Base-by-base conservation (phyloP, 2,888 invertebrate species). In the Gandaritis pyraliata region DNA sequence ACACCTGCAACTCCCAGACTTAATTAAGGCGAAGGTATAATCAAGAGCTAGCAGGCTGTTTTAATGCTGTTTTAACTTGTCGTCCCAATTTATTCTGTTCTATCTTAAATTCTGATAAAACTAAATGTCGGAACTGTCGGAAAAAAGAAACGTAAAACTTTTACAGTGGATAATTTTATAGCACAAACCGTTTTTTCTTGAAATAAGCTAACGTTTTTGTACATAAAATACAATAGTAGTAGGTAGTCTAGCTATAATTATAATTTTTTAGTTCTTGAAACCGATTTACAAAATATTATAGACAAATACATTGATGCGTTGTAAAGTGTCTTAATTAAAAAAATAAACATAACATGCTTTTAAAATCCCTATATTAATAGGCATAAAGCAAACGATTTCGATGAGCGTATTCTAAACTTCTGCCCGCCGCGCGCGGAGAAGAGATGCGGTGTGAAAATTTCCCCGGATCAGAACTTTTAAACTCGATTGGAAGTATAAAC, bases 11-110 rank as follows among this genome's bases (percentile, higher is more conserved):
- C 76, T 76, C 73, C 72, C 72, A 64, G 80, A 78, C 79, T 80
- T 83, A 82, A 82, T 83, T 81, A 80, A 78, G 72, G 71, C 73
- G 76, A 77, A 77, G 75, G 76, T 73, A 77, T 81, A 81, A 83
- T 83, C 81, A 81, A 80, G 75, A 71, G 71, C 71, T 75, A 70
- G 64, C 74, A 76, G 77, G 77, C 75, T 73, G 75, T 74, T 78
- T 81, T 80, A 82, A 81, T 81, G 79, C 73, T 75, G 80, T 81
- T 83, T 82, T 76, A 80, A 80, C 75, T 75, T 75, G 72, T 58
- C 47, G 39, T 41, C 36, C 59, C 61, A 59, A 62, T 66, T 66
- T 61, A 67, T 55, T 65, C 68, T 58, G 43, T 65, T 46, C 43
- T 57, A 45, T 55, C 54, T 58, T 29, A 53, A 60, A 52, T 36